Evolutionary conservation across 2,113 vertebrate genomes (phyloP).

Genomic region (Lates calcarifer): DNA sequence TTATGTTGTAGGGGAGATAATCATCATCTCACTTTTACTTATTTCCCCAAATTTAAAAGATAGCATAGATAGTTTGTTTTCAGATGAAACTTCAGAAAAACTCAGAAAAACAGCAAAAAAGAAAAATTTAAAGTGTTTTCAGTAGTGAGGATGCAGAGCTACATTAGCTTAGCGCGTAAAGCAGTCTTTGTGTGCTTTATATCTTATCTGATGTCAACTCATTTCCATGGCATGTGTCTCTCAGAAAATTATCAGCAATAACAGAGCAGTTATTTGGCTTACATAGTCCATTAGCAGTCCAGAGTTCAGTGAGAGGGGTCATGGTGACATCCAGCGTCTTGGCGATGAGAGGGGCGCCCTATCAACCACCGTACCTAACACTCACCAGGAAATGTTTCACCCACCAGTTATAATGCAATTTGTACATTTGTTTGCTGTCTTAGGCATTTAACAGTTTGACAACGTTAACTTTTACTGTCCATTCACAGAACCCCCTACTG

Average conservation of each 20-base stretch:
- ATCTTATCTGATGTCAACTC: slow-evolving; percentile 24
- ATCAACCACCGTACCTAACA: background rate
- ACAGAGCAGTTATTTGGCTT: background rate
- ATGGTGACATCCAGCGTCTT: background rate
- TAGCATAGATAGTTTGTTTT: background rate
- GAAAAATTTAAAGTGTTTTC: background rate
- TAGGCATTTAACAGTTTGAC: background rate
- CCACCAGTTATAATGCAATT: background rate
- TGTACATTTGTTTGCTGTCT: background rate
- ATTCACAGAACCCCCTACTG: background rate
- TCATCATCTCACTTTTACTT: background rate
- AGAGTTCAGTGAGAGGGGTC: slow-evolving; percentile 44
- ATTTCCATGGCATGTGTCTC: background rate
- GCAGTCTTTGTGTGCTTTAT: background rate
- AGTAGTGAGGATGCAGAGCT: too few relatives aligned
- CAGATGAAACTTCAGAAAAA: background rate
- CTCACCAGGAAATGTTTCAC: background rate
- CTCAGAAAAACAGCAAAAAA: background rate
- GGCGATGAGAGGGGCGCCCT: background rate
- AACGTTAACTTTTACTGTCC: background rate
- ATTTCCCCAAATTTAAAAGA: background rate
- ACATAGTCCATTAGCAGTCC: slow-evolving; percentile 42
- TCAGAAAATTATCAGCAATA: slow-evolving; percentile 25
- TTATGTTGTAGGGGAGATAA: background rate
- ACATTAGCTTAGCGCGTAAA: background rate